Base-by-base conservation (phyloP, 2,888 invertebrate species). In the Apamea crenata region DNA sequence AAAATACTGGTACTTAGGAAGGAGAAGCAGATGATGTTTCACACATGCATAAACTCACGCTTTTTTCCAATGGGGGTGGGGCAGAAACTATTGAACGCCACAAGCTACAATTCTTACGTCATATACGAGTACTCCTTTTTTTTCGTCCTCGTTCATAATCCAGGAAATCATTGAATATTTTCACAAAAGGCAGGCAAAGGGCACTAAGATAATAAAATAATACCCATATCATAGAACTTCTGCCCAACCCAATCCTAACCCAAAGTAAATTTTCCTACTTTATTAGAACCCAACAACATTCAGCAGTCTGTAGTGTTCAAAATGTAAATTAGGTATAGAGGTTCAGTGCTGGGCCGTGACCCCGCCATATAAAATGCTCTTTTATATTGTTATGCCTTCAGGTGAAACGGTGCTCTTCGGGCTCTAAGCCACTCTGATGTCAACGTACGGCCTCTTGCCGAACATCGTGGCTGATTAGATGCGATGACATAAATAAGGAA, bases 321-420 rank as follows among this genome's bases (percentile, higher is more conserved):
- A 82, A 86, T 86, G 84, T 86, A 88, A 88, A 84, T 78, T 74
- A 80, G 65, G 74, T 82, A 74, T 75, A 63, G 56, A 76, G 78
- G 81, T 79, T 80, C 74, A 79, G 74, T 80, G 59, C 47, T 40
- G 69, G 73, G 67, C 53, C 77, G 53, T 77, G 82, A 80, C 78
- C 82, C 50, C 70, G 61, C 59, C 68, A 63, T 78, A 80, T 84
- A 86, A 87, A 84, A 81, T 73, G 50, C 75, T 74, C 71, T 79
- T 76, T 80, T 78, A 81, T 84, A 86, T 84, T 84, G 80, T 86
- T 72, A 77, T 80, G 47, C 65, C 71, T 81, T 77, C 74, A 80
- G 83, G 86, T 79, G 63, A 70, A 84, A 75, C 40, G 70, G 47
- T 47, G 47, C 75, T 70, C 32, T 63, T 75, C 36, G 18, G 3